A percentile compares a stretch with the other conserved stretches of the same genome.
Conservation (phyloP, 2,113 vertebrate species). For the Apodemus sylvaticus region DNA sequence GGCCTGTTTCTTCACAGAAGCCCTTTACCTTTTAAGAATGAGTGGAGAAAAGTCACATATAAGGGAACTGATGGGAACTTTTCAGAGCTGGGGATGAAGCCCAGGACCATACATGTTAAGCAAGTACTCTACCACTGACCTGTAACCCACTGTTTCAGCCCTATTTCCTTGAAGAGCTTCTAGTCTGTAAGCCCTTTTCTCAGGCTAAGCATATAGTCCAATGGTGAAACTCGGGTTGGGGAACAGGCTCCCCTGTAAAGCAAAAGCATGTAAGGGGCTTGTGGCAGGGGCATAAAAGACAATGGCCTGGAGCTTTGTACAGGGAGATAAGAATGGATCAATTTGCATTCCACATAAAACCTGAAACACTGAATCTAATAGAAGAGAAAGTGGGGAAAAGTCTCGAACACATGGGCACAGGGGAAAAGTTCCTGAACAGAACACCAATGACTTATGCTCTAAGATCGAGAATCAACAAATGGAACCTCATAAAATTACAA, state of each 20-base stretch:
- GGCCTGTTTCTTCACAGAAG: neutral
- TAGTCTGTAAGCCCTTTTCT: neutral
- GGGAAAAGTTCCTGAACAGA: too few relatives aligned
- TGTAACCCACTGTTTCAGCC: neutral
- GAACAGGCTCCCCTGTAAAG: neutral
- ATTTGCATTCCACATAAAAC: too few relatives aligned
- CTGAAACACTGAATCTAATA: too few relatives aligned
- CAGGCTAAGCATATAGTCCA: neutral
- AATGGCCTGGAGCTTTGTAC: too few relatives aligned
- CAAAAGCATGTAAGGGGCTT: neutral
- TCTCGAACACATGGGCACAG: too few relatives aligned
- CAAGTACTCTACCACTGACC: neutral
- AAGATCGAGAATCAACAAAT: too few relatives aligned
- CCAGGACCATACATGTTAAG: neutral
- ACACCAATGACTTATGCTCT: too few relatives aligned
- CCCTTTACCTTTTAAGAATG: neutral
- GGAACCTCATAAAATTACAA: too few relatives aligned
- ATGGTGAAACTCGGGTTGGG: neutral
- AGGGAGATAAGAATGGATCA: too few relatives aligned
- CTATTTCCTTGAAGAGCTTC: neutral
- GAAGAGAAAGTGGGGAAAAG: too few relatives aligned
- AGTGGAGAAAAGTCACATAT: neutral
- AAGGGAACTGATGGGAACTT: neutral
- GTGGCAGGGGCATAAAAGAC: neutral
- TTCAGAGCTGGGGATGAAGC: neutral